Conservation (phyloP, 2,113 vertebrate species). For the Cavia aperea region DNA sequence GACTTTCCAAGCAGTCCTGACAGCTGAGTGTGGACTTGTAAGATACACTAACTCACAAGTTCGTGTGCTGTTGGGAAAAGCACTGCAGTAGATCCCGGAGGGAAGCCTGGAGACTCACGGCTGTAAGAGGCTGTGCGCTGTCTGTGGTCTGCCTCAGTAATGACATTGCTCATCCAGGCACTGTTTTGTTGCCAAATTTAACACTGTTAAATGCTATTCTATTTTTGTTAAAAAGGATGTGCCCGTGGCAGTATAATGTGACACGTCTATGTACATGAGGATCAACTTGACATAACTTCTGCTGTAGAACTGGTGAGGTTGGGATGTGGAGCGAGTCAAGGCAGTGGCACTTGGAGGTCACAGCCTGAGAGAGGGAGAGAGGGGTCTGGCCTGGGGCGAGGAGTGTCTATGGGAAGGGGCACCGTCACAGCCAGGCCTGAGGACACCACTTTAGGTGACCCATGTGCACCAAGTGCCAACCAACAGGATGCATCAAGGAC, state of each 20-base stretch:
- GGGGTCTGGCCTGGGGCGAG: neutral
- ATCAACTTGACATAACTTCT: neutral
- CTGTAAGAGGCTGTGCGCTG: accelerated
- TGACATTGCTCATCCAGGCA: neutral
- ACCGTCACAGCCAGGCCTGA: neutral
- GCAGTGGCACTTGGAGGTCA: too few species aligned
- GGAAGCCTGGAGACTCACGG: accelerated
- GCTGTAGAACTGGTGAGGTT: accelerated
- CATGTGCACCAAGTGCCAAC: too few species aligned
- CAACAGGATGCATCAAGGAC: neutral
- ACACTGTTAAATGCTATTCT: neutral
- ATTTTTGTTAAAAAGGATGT: neutral
- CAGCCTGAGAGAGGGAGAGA: too few species aligned
- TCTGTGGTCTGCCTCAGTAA: too few species aligned
- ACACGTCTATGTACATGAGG: too few species aligned
- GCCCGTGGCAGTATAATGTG: accelerated
- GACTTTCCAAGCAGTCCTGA: neutral
- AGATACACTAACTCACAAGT: neutral
- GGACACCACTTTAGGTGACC: neutral
- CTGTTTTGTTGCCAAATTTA: neutral
- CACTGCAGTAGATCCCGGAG: too few species aligned
- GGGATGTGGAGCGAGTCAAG: accelerated
- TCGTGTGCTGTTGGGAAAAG: too few species aligned
- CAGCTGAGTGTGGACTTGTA: neutral
- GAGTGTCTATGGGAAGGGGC: too few species aligned